A percentile compares a stretch with the other conserved stretches of the same genome.
These are phyloP conservation scores for Eurypyga helias DNA, from an alignment of 2,113 vertebrate genomes.

Conservation along the genomic window DNA sequence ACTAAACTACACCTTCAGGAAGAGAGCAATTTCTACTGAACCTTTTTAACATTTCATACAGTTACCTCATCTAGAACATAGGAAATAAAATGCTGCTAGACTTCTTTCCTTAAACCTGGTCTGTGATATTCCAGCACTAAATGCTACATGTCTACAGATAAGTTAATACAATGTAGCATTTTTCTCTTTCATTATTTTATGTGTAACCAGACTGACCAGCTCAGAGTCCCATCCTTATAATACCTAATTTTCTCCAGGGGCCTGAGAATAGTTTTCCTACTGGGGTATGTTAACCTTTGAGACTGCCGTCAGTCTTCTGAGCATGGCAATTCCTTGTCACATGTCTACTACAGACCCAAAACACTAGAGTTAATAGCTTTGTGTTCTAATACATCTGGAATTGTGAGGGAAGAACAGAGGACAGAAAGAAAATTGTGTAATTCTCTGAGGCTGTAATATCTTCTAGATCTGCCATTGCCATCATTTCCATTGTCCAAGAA, in stretches of 20 bases:
- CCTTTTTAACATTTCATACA: not conserved
- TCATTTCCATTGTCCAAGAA: not conserved
- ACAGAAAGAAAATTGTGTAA: not conserved
- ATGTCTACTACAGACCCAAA: not conserved
- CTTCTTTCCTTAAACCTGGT: not conserved
- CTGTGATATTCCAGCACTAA: not conserved
- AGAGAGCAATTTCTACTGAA: not conserved
- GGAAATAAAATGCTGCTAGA: not conserved
- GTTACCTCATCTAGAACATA: not conserved
- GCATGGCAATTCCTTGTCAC: not conserved
- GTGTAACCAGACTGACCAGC: not conserved
- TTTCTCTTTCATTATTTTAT: not conserved
- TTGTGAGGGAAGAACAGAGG: not conserved
- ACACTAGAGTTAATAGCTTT: not conserved
- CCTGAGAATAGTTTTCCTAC: not conserved
- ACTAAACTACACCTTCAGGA: not conserved
- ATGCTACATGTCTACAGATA: not conserved
- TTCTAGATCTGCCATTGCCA: not conserved
- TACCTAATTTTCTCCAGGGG: not conserved
- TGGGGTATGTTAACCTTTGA: not conserved
- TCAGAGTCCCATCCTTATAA: not conserved
- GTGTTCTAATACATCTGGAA: not conserved
- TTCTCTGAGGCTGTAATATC: not conserved
- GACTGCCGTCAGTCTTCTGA: not conserved
- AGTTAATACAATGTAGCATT: not conserved